phyloP scores from a whole-genome alignment of 2,113 vertebrate species.

The Regulus satrapa region DNA sequence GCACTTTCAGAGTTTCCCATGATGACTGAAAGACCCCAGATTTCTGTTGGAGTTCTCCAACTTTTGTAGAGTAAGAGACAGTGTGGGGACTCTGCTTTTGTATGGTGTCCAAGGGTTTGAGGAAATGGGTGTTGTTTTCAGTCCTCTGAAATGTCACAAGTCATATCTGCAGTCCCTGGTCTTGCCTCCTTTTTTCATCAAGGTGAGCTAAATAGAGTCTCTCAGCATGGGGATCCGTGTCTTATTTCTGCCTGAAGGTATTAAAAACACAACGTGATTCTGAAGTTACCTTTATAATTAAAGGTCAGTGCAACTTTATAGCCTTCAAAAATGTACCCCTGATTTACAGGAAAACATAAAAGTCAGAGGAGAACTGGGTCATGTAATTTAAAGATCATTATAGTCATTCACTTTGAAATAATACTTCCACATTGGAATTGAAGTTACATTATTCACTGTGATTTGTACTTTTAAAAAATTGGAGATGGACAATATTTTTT shows the following conservation, averaged over 20 bases:
- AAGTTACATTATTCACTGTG: not conserved
- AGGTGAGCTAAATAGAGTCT: not conserved
- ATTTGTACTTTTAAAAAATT: not conserved
- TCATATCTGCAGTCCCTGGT: not conserved
- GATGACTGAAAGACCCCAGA: not conserved
- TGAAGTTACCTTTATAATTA: conserved; percentile 24
- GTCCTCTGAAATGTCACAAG: not conserved
- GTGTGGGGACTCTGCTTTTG: not conserved
- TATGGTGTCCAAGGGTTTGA: not conserved
- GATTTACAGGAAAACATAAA: conserved; percentile 50
- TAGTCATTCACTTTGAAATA: conserved; percentile 33
- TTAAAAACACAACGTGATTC: not conserved
- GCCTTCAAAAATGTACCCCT: not conserved
- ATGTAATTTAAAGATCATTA: conserved; percentile 34
- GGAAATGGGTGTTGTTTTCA: not conserved
- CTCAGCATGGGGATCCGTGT: not conserved
- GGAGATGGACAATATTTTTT: conserved; percentile 22
- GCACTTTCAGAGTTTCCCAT: not conserved
- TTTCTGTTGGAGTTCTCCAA: not conserved
- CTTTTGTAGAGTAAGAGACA: not conserved
- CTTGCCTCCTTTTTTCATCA: not conserved
- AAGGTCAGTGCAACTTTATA: conserved; percentile 12
- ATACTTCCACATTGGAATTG: not conserved
- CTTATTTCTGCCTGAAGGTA: not conserved
- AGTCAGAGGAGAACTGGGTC: not conserved